Evolutionary conservation across 1,140 invertebrate genomes (phyloP).

Genomic region (Calosoma granatense): DNA sequence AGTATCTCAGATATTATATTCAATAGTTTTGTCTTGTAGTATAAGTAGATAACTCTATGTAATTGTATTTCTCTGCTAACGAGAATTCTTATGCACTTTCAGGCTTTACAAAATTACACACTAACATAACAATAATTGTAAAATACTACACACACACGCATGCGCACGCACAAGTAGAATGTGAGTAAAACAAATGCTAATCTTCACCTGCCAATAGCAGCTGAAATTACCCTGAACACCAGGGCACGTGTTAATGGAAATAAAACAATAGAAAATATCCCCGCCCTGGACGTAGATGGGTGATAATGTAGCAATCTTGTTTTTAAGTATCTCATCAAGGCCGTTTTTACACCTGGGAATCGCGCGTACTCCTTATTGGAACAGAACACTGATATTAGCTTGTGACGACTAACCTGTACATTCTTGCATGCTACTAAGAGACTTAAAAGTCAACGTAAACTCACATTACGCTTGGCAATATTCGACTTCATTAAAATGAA

Average conservation of each 20-base stretch:
- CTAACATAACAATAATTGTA: too few relatives aligned
- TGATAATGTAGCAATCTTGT: conserved; percentile 3
- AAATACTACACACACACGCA: too few relatives aligned
- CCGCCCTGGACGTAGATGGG: not conserved
- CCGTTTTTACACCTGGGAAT: not conserved
- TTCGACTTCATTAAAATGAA: not conserved
- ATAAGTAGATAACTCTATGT: too few relatives aligned
- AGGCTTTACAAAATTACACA: too few relatives aligned
- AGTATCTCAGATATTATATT: too few relatives aligned
- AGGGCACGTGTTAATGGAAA: not conserved
- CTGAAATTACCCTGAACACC: too few relatives aligned
- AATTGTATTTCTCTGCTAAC: too few relatives aligned
- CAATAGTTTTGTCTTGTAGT: too few relatives aligned
- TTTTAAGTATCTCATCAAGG: conserved; percentile 7
- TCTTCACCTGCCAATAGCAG: too few relatives aligned
- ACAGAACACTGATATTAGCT: conserved; percentile 1
- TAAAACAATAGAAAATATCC: not conserved
- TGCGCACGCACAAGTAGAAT: too few relatives aligned
- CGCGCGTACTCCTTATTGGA: not conserved
- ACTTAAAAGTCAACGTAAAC: not conserved
- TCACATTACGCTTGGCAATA: not conserved
- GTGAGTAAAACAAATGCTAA: too few relatives aligned
- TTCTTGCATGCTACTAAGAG: not conserved
- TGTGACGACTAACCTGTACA: not conserved
- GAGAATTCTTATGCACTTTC: too few relatives aligned